A percentile compares a stretch with the other conserved stretches of the same genome.
Evolutionary conservation across 1,140 invertebrate species (phyloP).

Genomic region (Grapholita molesta): DNA sequence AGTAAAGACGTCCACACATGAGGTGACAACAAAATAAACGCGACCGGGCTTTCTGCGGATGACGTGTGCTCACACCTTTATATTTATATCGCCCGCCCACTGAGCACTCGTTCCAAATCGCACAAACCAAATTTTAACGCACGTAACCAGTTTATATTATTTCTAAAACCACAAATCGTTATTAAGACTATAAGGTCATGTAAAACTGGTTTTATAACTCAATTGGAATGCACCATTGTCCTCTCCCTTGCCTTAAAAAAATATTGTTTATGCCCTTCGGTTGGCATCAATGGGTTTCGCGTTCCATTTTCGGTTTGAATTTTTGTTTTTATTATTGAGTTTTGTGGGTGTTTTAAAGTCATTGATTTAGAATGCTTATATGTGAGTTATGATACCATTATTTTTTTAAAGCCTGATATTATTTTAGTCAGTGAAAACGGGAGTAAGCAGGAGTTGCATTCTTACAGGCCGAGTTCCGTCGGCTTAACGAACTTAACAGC

Average conservation of each 20-base stretch:
- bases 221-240: not conserved
- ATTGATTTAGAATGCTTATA: not conserved
- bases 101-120: not conserved
- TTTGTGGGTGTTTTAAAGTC: not conserved
- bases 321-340: conserved; percentile 3
- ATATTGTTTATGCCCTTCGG: conserved; percentile 3
- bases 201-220: not conserved
- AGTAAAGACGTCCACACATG: conserved; percentile 12
- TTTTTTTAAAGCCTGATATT: no score
- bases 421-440: no score
- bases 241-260: not conserved
- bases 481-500: no score
- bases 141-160: not conserved
- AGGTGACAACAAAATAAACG: conserved; percentile 18
- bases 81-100: conserved; percentile 9
- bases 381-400: not conserved
- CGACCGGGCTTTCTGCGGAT: not conserved
- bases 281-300: not conserved
- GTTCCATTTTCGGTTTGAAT: not conserved
- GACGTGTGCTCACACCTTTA: conserved; percentile 22
- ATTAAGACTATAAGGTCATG: not conserved
- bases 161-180: not conserved
- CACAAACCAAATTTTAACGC: not conserved
- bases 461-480: no score
- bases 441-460: no score